Evolutionary conservation across 2,888 invertebrate species (phyloP), one percentile per base, ranked within the genome.

Genomic region (Polymixis lichenea): DNA sequence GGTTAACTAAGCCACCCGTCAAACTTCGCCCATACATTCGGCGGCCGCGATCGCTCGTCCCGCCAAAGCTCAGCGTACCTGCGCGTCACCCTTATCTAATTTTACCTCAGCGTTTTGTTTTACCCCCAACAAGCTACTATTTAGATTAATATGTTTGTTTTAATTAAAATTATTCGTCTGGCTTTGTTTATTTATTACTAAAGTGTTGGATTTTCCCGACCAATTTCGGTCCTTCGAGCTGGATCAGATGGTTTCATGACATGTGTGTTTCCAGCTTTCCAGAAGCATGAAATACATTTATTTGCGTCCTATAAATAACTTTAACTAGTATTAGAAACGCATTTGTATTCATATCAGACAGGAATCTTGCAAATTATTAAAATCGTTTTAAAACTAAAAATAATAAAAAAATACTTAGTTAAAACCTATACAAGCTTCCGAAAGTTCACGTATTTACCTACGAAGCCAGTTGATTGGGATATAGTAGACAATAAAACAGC

Each of bases 11-110:
- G 83, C 77, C 64, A 76, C 74, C 87, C 89, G 91, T 90, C 90
- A 87, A 91, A 92, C 90, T 92, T 91, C 81, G 71, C 71, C 88
- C 87, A 89, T 89, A 90, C 87, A 88, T 89, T 86, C 73, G 73
- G 84, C 72, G 83, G 77, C 61, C 78, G 75, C 72, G 84, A 79
- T 80, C 46, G 53, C 62, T 72, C 61, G 67, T 62, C 75, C 65
- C 76, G 60, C 69, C 75, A 72, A 68, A 68, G 66, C 76, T 62
- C 66, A 66, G 61, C 61, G 60, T 77, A 83, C 79, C 78, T 81
- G 80, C 68, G 68, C 64, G 65, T 78, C 79, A 74, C 60, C 72
- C 71, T 88, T 88, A 89, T 87, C 83, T 86, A 86, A 89, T 85
- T 90, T 90, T 82, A 82, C 85, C 78, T 77, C 74, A 73, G 67